Evolutionary conservation across 2,797 vertebrate genomes (phyloP).

Genomic region (Anguilla pacifica): DNA sequence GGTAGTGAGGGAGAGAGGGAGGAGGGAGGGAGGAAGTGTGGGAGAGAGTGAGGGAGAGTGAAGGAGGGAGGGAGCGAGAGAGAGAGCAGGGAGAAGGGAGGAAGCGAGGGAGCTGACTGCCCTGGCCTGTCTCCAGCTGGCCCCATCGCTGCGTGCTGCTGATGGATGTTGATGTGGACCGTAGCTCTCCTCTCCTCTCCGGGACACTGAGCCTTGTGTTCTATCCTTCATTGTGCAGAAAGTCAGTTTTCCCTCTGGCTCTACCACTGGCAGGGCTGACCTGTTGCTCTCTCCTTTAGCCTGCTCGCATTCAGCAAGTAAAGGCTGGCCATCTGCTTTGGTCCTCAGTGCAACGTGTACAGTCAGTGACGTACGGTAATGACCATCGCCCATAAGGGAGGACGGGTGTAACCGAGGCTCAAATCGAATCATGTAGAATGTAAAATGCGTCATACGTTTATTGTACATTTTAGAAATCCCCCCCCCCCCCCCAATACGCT

Average conservation of each 20-base stretch:
- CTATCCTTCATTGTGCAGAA: neutral
- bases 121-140: neutral
- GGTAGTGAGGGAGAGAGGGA: conserved; percentile 3
- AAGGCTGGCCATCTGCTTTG: too few relatives aligned
- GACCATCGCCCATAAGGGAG: neutral
- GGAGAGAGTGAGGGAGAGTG: neutral
- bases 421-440: neutral
- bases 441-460: neutral
- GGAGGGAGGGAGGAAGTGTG: neutral
- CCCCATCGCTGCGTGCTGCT: neutral
- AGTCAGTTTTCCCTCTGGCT: neutral
- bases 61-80: conserved; percentile 23
- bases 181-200: neutral
- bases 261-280: neutral
- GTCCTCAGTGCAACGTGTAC: neutral
- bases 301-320: neutral
- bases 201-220: conserved; percentile 9
- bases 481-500: neutral
- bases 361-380: neutral
- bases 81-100: neutral
- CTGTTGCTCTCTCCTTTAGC: neutral
- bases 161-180: conserved; percentile 5
- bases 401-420: neutral
- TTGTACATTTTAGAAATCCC: neutral
- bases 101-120: neutral